phyloP scores from a whole-genome alignment of 1,140 invertebrate genomes.

The Trichonephila clavipes region DNA sequence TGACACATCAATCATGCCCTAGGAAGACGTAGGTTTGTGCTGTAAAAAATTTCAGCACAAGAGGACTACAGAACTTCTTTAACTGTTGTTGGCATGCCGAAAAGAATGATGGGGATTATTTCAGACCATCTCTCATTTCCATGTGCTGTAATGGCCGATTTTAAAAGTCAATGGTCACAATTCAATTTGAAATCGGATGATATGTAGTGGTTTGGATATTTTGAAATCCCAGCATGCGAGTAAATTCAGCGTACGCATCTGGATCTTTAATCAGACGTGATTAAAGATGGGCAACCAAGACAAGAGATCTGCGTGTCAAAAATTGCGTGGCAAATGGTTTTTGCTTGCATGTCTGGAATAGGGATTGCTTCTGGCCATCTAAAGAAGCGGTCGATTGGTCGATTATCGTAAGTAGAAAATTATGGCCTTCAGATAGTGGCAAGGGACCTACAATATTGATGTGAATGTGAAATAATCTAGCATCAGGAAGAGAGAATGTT shows the following conservation, averaged over 20 bases:
- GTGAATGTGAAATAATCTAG: no score
- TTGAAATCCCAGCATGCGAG: slow-evolving; percentile 57
- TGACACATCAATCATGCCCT: not conserved
- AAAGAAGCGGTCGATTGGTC: slow-evolving; percentile 80
- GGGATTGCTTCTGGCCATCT: slow-evolving; percentile 81
- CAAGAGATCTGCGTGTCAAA: slow-evolving; percentile 79
- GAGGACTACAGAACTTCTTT: not conserved
- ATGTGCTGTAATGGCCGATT: not conserved
- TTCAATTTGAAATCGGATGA: no score
- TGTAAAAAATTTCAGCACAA: not conserved
- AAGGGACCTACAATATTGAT: no score
- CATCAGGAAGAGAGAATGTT: no score
- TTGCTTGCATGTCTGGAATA: slow-evolving; percentile 78
- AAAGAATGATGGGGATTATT: no score
- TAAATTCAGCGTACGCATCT: slow-evolving; percentile 78
- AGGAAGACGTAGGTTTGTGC: not conserved
- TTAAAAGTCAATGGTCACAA: not conserved
- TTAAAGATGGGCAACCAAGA: slow-evolving; percentile 78
- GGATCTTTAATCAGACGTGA: slow-evolving; percentile 81
- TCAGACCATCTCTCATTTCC: not conserved
- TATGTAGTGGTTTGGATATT: not conserved
- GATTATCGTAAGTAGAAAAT: no score
- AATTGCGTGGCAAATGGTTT: slow-evolving; percentile 79
- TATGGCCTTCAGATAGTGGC: no score
- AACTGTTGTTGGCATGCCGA: not conserved